These are phyloP conservation scores for Jaculus jaculus DNA, from an alignment of 2,113 vertebrate species.

Conservation along the genomic window DNA sequence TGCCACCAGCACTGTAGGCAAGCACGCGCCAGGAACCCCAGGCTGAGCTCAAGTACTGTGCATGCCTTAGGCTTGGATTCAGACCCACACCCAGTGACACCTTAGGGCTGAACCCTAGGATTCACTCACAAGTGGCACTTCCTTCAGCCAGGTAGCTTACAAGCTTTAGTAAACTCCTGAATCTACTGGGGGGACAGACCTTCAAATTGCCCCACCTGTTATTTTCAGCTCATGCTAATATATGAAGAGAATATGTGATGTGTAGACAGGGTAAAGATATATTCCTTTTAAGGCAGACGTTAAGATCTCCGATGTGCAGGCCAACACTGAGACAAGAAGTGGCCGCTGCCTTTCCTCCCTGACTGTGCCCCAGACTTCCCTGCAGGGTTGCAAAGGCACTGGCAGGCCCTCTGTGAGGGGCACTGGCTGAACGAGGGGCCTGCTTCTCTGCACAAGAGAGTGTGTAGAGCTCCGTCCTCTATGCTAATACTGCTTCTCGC, in stretches of 20 bases:
- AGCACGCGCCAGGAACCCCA: too few relatives aligned
- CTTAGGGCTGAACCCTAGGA: too few relatives aligned
- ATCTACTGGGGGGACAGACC: too few relatives aligned
- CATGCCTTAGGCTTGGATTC: too few relatives aligned
- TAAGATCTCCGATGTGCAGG: background rate
- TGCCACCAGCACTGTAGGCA: too few relatives aligned
- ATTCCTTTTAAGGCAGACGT: background rate
- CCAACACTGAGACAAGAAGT: background rate
- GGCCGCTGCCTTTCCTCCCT: background rate
- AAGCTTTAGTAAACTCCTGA: too few relatives aligned
- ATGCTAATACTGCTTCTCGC: background rate
- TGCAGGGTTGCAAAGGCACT: background rate
- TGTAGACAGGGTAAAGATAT: background rate
- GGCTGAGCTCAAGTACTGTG: too few relatives aligned
- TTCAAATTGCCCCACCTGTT: background rate
- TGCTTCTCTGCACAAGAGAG: background rate
- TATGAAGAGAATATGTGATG: background rate
- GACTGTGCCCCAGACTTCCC: background rate
- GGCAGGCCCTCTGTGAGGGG: fast-evolving
- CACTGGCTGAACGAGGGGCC: background rate
- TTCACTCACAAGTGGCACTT: too few relatives aligned
- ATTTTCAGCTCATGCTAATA: background rate
- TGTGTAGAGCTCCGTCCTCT: background rate
- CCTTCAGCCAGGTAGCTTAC: too few relatives aligned
- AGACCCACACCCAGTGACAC: too few relatives aligned